Evolutionary conservation across 2,113 vertebrate species (phyloP).

Genomic region (Scomber japonicus): DNA sequence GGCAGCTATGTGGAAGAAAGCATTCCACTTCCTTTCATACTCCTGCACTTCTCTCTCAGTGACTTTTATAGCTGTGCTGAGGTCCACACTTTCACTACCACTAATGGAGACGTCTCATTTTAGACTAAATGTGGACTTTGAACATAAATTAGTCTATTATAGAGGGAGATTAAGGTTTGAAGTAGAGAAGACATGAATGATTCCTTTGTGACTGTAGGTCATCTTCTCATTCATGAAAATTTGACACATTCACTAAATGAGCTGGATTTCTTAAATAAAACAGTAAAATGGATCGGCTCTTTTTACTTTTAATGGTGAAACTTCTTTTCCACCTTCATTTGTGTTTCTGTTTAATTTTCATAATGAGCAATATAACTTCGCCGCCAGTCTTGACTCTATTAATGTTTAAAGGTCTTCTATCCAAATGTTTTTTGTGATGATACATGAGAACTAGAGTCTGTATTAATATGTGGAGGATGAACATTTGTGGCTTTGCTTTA

Average conservation of each 20-base stretch:
- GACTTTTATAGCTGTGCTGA: background rate
- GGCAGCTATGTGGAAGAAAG: background rate
- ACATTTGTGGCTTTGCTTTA: conserved; percentile 32
- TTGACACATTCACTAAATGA: background rate
- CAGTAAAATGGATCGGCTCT: background rate
- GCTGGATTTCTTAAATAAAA: background rate
- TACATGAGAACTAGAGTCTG: background rate
- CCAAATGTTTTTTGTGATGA: background rate
- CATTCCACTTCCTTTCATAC: background rate
- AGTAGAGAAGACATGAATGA: background rate
- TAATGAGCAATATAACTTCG: background rate
- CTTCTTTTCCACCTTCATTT: background rate
- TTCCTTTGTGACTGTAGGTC: background rate
- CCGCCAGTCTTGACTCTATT: background rate
- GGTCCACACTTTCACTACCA: too few species aligned
- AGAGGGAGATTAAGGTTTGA: background rate
- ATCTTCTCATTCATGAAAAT: background rate
- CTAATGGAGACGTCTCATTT: too few species aligned
- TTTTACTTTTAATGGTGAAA: background rate
- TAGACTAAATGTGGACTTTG: too few species aligned
- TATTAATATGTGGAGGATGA: background rate
- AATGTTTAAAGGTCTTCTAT: background rate
- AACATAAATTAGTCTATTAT: background rate
- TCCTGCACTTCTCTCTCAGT: background rate
- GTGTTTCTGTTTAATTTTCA: background rate